phyloP scores from a whole-genome alignment of 2,797 vertebrate genomes.

The Semaprochilodus insignis region DNA sequence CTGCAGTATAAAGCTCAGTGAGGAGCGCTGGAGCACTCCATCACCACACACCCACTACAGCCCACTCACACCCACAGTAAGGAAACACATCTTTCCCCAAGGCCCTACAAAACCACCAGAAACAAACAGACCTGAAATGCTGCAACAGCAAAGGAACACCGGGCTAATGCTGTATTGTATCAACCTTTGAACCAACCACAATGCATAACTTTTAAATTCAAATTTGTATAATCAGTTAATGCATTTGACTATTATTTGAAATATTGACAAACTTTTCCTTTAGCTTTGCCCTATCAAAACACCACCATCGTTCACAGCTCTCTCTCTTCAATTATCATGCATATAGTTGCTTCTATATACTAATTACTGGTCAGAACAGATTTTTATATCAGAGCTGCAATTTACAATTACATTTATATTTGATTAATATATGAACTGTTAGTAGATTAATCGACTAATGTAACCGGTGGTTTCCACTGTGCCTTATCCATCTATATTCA shows the following conservation, averaged over 20 bases:
- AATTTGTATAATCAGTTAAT: background rate
- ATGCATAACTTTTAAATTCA: background rate
- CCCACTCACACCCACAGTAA: conserved; percentile 2
- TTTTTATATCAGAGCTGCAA: background rate
- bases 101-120: background rate
- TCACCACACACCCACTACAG: conserved; percentile 1
- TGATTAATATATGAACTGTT: background rate
- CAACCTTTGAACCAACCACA: background rate
- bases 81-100: background rate
- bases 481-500: background rate
- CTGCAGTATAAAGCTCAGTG: conserved; percentile 7
- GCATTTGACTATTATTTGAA: background rate
- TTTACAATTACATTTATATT: background rate
- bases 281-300: background rate
- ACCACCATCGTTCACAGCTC: background rate
- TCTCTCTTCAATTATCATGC: background rate
- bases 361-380: background rate
- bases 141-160: background rate
- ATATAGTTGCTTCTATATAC: background rate
- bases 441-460: background rate
- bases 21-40: background rate
- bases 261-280: background rate
- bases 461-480: background rate
- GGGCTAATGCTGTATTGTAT: background rate
- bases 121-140: background rate